Base-by-base conservation (phyloP, 1,140 invertebrate species). In the Drosophila subpulchrella region DNA sequence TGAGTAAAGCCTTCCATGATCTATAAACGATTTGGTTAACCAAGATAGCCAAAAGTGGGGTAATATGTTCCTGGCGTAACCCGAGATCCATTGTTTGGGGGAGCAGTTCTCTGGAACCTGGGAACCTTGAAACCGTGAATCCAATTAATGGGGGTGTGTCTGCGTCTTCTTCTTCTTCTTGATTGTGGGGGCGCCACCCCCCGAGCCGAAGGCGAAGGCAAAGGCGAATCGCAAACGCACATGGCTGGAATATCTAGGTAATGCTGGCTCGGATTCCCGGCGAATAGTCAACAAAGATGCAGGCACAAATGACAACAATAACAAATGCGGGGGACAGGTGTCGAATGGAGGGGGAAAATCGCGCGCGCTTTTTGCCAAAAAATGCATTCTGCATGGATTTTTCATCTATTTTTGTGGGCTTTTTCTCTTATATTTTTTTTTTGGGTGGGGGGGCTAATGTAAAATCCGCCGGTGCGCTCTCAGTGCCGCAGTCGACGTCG, bases 301-400 rank as follows among this genome's bases (percentile, higher is more conserved):
- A 17, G 30, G n/a, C 55, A 17, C 39, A 30, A 42, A 53, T 13
- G 32, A 24, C 17, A 13, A 38, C 51, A 67, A 67, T 41, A 67
- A 62, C 63, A 65, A 36, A 13, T 4, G 6, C 36, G 36, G 8
- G 32, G 38, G 65, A 66, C 65, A 68, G 65, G 65, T 68, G 65
- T 68, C 44, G 51, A 51, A 20, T 65, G 57, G 57, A 36, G 32
- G n/a, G n/a, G 59, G 61, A 44, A 68, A 68, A 68, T 34, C n/a
- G 65, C 65, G 61, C 65, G 65, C 65, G 65, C 65, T 66, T 68
- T 63, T 68, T 48, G 44, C 6, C n/a, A 6, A 67, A 63, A 63
- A 67, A 30, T 67, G 46, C 63, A 67, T 48, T 30, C 13, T 36
- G 13, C 24, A 47, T 36, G 65, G 47, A 65, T 47, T 34, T 53